A percentile compares a stretch with the other conserved stretches of the same genome.
These are phyloP conservation scores for Rhodeus uyekii DNA, from an alignment of 2,797 vertebrate genomes.

Conservation along the genomic window DNA sequence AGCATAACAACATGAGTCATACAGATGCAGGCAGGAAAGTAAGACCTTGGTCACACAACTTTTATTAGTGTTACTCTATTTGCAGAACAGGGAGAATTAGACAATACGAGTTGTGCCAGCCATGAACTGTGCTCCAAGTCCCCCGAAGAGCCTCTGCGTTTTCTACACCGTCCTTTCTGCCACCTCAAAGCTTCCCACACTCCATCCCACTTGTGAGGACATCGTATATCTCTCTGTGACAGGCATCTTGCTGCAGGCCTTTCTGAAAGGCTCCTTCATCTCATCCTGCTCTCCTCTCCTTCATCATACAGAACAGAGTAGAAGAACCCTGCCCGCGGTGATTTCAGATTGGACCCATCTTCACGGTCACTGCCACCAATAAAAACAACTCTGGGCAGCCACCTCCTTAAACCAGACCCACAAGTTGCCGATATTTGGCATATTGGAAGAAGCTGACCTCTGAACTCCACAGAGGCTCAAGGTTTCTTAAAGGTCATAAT, in stretches of 20 bases:
- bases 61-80: not conserved
- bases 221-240: slow-evolving; percentile 40
- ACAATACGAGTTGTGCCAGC: slow-evolving; percentile 8
- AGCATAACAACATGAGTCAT: not conserved
- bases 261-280: slow-evolving; percentile 25
- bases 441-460: not conserved
- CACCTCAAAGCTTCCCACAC: slow-evolving; percentile 1
- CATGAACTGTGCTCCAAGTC: not conserved
- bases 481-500: not conserved
- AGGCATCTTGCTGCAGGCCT: slow-evolving; percentile 22
- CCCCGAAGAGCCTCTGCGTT: slow-evolving; percentile 2
- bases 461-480: not conserved
- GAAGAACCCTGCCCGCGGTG: not conserved
- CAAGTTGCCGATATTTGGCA: slow-evolving; percentile 6
- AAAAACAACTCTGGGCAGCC: not conserved
- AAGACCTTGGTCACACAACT: not conserved
- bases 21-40: not conserved
- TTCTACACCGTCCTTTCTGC: slow-evolving; percentile 1
- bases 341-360: slow-evolving; percentile 31
- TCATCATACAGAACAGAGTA: slow-evolving; percentile 14
- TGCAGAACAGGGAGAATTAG: not conserved
- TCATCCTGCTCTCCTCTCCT: slow-evolving; percentile 1
- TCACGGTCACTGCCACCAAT: slow-evolving; percentile 18
- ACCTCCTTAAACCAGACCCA: not conserved
- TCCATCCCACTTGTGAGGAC: not conserved